Evolutionary conservation across 2,113 vertebrate species (phyloP), one percentile per base, ranked within the genome.

Genomic region (Cryptomyrus ogoouensis): DNA sequence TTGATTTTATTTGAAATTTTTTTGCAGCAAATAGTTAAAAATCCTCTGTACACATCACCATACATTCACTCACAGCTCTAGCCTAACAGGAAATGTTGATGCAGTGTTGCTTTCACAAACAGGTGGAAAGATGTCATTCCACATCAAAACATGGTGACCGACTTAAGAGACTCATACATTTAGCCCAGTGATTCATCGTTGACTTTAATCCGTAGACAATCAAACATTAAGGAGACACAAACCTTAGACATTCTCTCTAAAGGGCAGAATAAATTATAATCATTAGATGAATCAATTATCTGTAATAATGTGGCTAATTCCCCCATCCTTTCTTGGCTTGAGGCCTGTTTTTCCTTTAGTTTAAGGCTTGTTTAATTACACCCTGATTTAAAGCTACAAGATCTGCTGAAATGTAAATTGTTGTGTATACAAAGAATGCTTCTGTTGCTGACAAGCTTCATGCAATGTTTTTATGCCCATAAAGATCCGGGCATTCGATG

Each of bases 381-480:
- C 53, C 42, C 77, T 80, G 46, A 52, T 80, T 70, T 50, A 24
- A 50, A 31, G 70, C 21, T 49, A 53, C 31, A 31, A 42, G 35
- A 80, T 42, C 31, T 39, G 74, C 35, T 80, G 13, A 42, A 42
- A 35, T 39, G 13, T 42, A 80, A 80, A 42, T 39, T 39, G 90
- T 92, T 93, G 91, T 93, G 93, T 93, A 89, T 92, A 91, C 93
- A 94, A 93, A 93, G 94, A 94, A 58, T 66, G 8, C 21, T 94
- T 7, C 93, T 93, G 93, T 93, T 94, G 94, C 94, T 94, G 92
- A 93, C n/a, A 95, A 94, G 92, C 94, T 92, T 94, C 94, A 93
- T 93, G 93, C 93, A 93, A 91, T 84, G 52, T 93, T 94, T 95
- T 94, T 89, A 94, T 95, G 92, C 66, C 10, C 35, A 42, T 19